Base-by-base conservation (phyloP, 2,888 invertebrate species). In the Drosophila rellima region DNA sequence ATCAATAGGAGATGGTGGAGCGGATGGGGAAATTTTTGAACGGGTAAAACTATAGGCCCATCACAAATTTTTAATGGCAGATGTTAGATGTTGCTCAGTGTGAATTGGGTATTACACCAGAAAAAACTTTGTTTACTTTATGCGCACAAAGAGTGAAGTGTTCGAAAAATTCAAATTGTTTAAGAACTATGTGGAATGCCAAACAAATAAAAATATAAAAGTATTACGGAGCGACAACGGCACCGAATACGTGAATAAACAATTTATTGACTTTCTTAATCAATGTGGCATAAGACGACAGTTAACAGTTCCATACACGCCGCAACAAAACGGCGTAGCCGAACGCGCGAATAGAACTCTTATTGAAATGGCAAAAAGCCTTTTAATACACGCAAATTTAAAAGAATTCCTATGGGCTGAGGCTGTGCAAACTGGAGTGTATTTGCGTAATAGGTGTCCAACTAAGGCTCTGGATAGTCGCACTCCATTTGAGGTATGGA, bases 401-500 rank as follows among this genome's bases (percentile, higher is more conserved):
- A 7, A 18, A 11, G 29, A 61, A 37, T 52, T 45, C 42, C 26
- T 51, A 5, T n/a, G n/a, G n/a, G n/a, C n/a, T n/a, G n/a, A n/a
- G n/a, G n/a, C n/a, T n/a, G n/a, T n/a, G n/a, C n/a, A 29, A 29
- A 29, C 29, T 8, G 29, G 8, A 31, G 31, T 3, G 3, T 31
- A 31, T 11, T 10, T 31, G 11, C 31, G 31, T n/a, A n/a, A n/a
- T n/a, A n/a, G n/a, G n/a, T n/a, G n/a, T n/a, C n/a, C n/a, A n/a
- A n/a, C n/a, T n/a, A 31, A 31, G 11, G 31, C 31, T 10, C 11
- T 31, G 2, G 11, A 31, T 31, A 20, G 17, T 0, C 17, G 10
- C 2, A 57, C 57, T 3, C 48, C 47, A 13, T 57, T 57, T n/a
- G 47, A 57, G 6, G 3, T 20, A n/a, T 57, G 57, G 57, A 59